Conservation (phyloP, 2,113 vertebrate genomes). For the Vidua macroura region DNA sequence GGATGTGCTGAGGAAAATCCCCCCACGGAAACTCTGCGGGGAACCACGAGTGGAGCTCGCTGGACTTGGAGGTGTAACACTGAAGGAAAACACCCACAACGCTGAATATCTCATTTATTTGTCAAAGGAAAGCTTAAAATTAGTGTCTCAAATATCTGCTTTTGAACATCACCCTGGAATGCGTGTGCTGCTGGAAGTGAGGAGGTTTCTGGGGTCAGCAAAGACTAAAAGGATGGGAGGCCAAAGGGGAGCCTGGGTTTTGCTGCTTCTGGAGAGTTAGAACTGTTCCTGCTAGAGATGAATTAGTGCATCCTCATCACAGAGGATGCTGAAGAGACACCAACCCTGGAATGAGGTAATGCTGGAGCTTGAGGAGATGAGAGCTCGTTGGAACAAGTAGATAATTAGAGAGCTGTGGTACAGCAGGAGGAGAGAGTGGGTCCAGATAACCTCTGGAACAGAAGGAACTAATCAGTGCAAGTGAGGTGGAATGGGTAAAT, state of each 20-base stretch:
- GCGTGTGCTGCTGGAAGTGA: neutral
- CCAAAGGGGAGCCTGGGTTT: neutral
- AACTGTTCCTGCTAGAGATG: neutral
- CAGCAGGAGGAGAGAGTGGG: neutral
- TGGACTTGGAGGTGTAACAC: neutral
- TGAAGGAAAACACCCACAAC: neutral
- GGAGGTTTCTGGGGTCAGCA: neutral
- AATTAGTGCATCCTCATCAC: neutral
- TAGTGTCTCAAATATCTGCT: neutral
- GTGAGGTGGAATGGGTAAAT: neutral
- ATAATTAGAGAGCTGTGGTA: conserved; percentile 25
- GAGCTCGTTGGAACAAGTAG: neutral
- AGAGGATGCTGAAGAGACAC: conserved; percentile 4
- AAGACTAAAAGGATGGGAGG: neutral
- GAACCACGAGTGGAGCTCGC: neutral
- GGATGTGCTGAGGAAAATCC: neutral
- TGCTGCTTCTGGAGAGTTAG: neutral
- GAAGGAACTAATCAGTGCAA: neutral
- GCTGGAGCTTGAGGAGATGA: neutral
- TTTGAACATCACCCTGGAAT: neutral
- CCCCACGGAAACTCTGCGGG: neutral
- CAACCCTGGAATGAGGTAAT: neutral
- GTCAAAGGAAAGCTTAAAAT: neutral
- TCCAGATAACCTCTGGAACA: neutral
- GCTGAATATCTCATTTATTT: neutral